Conservation (phyloP, 2,113 vertebrate genomes). For the Chloropsis hardwickii region DNA sequence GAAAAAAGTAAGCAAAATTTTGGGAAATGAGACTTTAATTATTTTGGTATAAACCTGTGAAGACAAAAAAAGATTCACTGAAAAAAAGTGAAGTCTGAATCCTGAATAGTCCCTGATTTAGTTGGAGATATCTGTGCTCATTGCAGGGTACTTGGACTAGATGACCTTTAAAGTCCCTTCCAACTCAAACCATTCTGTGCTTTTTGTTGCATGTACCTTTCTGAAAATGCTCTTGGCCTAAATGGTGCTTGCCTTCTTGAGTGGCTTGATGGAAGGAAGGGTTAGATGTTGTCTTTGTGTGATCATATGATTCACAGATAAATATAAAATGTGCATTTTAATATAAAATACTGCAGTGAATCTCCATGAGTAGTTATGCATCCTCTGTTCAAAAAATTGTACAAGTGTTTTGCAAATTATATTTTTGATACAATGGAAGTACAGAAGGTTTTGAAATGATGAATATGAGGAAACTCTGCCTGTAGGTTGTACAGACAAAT, state of each 20-base stretch:
- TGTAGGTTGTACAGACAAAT: not conserved
- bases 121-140: not conserved
- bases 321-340: not conserved
- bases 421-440: not conserved
- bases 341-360: not conserved
- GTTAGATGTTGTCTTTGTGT: not conserved
- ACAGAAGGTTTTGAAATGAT: not conserved
- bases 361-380: not conserved
- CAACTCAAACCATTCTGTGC: not conserved
- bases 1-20: not conserved
- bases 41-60: not conserved
- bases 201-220: not conserved
- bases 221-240: not conserved
- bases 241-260: not conserved
- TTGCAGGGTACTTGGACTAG: not conserved
- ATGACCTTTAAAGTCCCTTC: not conserved
- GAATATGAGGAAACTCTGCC: not conserved
- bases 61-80: not conserved
- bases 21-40: not conserved
- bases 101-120: not conserved
- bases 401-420: not conserved
- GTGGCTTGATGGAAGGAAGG: not conserved
- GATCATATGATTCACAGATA: not conserved
- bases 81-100: not conserved
- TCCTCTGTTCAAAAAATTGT: not conserved